Evolutionary conservation across 1,140 invertebrate genomes (phyloP), one percentile per base, ranked within the genome.

Genomic region (Drosophila leontia): DNA sequence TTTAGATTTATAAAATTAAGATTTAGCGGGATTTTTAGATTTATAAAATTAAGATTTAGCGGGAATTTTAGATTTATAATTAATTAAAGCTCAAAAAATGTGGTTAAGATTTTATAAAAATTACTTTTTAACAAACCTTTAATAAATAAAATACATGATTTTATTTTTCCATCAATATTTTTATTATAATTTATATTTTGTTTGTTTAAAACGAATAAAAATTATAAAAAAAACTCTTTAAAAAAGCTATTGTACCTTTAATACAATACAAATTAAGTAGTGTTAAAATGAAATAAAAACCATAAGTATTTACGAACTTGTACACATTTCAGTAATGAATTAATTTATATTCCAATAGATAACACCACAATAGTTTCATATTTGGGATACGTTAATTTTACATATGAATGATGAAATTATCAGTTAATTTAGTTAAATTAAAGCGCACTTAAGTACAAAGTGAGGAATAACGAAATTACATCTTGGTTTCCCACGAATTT

Each of bases 351-450:
- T 23, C 44, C 17, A 5, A 19, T 23, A 45, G 44, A 45, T 23
- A 45, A 50, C 26, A 37, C 34, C 51, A 23, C 34, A 23, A 37
- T 55, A 4, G 19, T 39, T 55, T 34, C 17, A 37, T 37, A 15
- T 55, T 56, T 39, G 35, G 53, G 19, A 56, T n/a, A 56, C 9
- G 53, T 39, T 39, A 23, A 39, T n/a, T 11, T 23, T 23, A 55
- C 34, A 15, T 23, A 9, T 1, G 0, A 23, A 55, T 55, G 7
- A 37, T 55, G 13, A 19, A 53, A 39, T 39, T 26, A 39, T 23
- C 1, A 3, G 2, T n/a, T 23, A 15, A 9, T 26, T 56, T 3
- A 39, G n/a, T n/a, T 56, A 56, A 56, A 56, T 39, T 15, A 39
- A 23, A 37, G 13, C 4, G 8, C 8, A 55, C 51, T 39, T 39